Evolutionary conservation across 2,888 invertebrate species (phyloP), one percentile per base, ranked within the genome.

Genomic region (Melanotus villosus): DNA sequence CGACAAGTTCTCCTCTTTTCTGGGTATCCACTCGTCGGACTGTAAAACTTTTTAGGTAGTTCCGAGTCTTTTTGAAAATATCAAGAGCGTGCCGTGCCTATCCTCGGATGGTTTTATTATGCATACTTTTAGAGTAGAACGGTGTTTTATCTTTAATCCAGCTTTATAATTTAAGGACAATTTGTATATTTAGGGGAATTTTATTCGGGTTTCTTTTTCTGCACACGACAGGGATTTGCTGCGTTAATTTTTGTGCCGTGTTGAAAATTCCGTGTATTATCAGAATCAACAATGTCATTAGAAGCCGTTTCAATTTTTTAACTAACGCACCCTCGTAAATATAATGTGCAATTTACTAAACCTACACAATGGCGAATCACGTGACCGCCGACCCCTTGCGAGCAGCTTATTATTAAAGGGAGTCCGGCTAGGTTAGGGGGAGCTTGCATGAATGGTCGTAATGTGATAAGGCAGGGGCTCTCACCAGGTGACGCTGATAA

Each of bases 401-500:
- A 19, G 18, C 18, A 65, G 62, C 50, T 68, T 62, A 65, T 67
- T 67, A 72, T 72, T 72, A 72, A 73, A 57, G 68, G 65, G 43
- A 57, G 66, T 65, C 62, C 62, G 45, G 62, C 41, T 30, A n/a
- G n/a, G n/a, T n/a, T n/a, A n/a, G n/a, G 68, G 72, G 66, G 59
- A 45, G 64, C 59, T 30, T 68, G 68, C 64, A 62, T 71, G 73
- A 72, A 73, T 70, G 72, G 72, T 38, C 58, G 72, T 75, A 73
- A 71, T 68, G 63, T 73, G 75, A 76, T 76, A 76, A 75, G 73
- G 72, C 65, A 59, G 72, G 69, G 70, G 65, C 60, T 57, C 70
- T 69, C 70, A 71, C 73, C 78, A 73, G 74, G 74, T 73, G 72
- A 70, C 52, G 73, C 62, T 71, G 74, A 74, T 74, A 72, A 72